Conservation (phyloP, 2,113 vertebrate genomes). For the Archocentrus centrarchus region DNA sequence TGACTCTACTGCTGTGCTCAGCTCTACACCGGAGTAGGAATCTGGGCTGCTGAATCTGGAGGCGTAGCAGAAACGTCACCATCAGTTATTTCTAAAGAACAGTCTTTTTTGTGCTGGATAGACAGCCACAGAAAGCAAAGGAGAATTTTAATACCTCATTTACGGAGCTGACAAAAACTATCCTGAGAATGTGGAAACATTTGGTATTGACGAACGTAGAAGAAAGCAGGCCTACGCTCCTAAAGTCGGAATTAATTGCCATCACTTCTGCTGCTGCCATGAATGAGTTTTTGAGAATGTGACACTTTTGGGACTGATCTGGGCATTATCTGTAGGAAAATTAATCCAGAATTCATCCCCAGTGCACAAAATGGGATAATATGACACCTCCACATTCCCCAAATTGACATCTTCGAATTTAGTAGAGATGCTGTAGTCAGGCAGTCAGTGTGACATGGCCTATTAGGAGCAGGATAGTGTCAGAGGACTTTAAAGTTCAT, state of each 20-base stretch:
- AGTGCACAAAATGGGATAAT: slow-evolving; percentile 1
- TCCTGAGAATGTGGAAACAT: slow-evolving; percentile 37
- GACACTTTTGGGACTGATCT: slow-evolving; percentile 63
- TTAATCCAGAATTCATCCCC: slow-evolving; percentile 30
- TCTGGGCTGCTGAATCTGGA: slow-evolving; percentile 32
- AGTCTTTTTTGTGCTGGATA: slow-evolving; percentile 35
- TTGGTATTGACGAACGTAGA: slow-evolving; percentile 20
- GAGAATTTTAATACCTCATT: slow-evolving; percentile 52
- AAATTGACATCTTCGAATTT: slow-evolving; percentile 36
- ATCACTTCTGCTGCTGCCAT: slow-evolving; percentile 11
- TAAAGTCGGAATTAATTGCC: slow-evolving; percentile 53
- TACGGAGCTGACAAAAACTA: slow-evolving; percentile 46
- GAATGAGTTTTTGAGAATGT: slow-evolving; percentile 47
- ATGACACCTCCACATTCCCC: slow-evolving; percentile 43
- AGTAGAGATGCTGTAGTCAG: slow-evolving; percentile 11
- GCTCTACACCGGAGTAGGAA: slow-evolving; percentile 7
- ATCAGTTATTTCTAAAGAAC: slow-evolving; percentile 57
- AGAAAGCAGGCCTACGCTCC: slow-evolving; percentile 30
- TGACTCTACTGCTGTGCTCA: slow-evolving; percentile 47
- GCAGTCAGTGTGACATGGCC: slow-evolving; percentile 26
- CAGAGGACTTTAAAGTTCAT: neutral
- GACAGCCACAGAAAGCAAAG: slow-evolving; percentile 31
- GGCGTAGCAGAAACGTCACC: slow-evolving; percentile 40
- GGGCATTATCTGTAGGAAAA: slow-evolving; percentile 40
- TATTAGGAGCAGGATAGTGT: slow-evolving; percentile 17